Percentiles rank a stretch among this genome's conserved stretches.
Evolutionary conservation across 2,797 vertebrate genomes (phyloP).

Genomic region (Manis crassicaudata): DNA sequence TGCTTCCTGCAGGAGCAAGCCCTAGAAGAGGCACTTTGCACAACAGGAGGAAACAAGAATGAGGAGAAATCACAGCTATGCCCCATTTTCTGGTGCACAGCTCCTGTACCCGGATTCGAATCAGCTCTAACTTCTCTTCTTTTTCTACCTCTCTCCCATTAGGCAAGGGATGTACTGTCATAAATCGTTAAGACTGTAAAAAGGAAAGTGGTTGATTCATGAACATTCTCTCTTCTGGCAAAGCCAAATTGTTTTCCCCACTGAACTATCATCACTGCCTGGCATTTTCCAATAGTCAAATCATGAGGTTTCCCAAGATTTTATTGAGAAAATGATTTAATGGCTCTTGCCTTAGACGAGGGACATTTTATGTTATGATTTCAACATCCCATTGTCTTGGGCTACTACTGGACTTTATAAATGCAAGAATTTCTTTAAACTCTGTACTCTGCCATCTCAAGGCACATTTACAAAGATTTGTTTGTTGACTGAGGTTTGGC

Average conservation of each 20-base stretch:
- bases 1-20: rapidly evolving
- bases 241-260: background rate
- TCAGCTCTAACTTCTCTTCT: background rate
- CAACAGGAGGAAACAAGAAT: rapidly evolving
- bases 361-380: background rate
- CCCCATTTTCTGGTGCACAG: rapidly evolving
- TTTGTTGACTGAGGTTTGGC: too few relatives aligned
- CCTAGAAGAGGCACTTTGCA: background rate
- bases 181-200: background rate
- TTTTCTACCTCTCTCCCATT: background rate
- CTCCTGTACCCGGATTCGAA: background rate
- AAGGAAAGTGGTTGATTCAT: too few relatives aligned
- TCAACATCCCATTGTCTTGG: background rate
- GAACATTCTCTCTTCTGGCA: too few relatives aligned
- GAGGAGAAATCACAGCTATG: background rate
- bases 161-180: background rate
- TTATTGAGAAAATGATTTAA: background rate
- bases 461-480: background rate
- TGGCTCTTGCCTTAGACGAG: too few relatives aligned
- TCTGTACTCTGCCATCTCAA: background rate
- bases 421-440: rapidly evolving
- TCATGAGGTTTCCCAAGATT: too few relatives aligned
- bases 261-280: rapidly evolving
- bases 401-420: background rate
- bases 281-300: background rate